Conservation (phyloP, 1,140 invertebrate species). For the Carcinoscorpius rotundicauda region DNA sequence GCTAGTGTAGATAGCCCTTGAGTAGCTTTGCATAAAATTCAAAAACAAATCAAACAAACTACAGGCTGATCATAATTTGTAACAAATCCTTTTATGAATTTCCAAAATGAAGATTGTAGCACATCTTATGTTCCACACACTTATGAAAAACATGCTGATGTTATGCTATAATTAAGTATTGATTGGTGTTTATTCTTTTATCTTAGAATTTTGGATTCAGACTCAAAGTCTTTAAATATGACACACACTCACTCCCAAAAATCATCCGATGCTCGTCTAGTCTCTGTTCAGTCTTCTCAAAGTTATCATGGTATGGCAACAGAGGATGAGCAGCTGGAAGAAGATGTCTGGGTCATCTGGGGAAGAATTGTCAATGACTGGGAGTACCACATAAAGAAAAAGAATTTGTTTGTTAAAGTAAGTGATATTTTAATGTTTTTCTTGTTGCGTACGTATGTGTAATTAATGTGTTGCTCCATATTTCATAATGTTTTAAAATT, state of each 20-base stretch:
- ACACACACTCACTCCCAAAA: slow-evolving; percentile 59
- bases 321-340: slow-evolving; percentile 50
- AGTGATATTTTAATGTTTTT: neutral
- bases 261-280: neutral
- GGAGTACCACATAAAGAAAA: slow-evolving; percentile 78
- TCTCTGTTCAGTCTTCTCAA: slow-evolving; percentile 50
- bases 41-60: too few relatives aligned
- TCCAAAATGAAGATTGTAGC: too few relatives aligned
- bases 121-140: too few relatives aligned
- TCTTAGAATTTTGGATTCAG: slow-evolving; percentile 76
- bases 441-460: too few relatives aligned
- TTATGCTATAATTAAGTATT: too few relatives aligned
- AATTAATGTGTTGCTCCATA: too few relatives aligned
- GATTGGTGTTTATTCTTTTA: neutral
- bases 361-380: slow-evolving; percentile 84
- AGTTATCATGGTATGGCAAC: slow-evolving; percentile 31
- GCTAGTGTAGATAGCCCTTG: too few relatives aligned
- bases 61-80: too few relatives aligned
- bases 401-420: slow-evolving; percentile 64
- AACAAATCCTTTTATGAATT: too few relatives aligned
- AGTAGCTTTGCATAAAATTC: too few relatives aligned
- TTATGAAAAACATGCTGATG: too few relatives aligned
- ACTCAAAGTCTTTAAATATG: slow-evolving; percentile 82
- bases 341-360: slow-evolving; percentile 83
- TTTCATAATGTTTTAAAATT: too few relatives aligned